Percentiles rank a stretch among this genome's conserved stretches.
Conservation (phyloP, 2,797 vertebrate genomes). For the Parotocinclus haroldoi region DNA sequence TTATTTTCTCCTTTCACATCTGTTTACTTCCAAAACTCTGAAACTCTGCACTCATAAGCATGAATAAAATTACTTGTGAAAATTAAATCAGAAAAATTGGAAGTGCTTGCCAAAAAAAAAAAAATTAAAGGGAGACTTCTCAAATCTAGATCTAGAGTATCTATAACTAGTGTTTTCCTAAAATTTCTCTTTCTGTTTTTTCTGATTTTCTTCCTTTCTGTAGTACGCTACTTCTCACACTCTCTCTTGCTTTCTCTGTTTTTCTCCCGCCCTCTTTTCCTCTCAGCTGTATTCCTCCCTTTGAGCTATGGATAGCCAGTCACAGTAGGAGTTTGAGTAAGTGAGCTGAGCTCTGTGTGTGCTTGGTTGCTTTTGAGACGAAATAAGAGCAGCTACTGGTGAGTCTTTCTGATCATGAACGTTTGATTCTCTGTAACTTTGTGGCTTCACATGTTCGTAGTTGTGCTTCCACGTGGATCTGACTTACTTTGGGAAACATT, state of each 20-base stretch:
- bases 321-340: constrained; percentile 53
- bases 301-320: constrained; percentile 65
- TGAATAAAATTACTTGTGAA: no score
- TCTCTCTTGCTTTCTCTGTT: constrained; percentile 24
- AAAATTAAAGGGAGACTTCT: not conserved
- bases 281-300: constrained; percentile 55
- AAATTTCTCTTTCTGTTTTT: not conserved
- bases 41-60: no score
- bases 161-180: not conserved
- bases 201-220: no score
- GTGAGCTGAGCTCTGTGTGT: constrained; percentile 42
- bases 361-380: constrained; percentile 56
- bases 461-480: not conserved
- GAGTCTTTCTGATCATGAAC: constrained; percentile 34
- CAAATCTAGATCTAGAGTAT: no score
- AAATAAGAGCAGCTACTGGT: constrained; percentile 58
- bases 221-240: not conserved
- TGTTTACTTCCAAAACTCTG: no score
- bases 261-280: not conserved
- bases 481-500: no score
- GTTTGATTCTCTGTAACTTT: not conserved
- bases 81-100: no score
- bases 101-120: no score
- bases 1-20: no score
- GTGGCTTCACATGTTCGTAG: not conserved